These are phyloP conservation scores for Mus spretus DNA, from an alignment of 2,797 vertebrate species.

Conservation along the genomic window DNA sequence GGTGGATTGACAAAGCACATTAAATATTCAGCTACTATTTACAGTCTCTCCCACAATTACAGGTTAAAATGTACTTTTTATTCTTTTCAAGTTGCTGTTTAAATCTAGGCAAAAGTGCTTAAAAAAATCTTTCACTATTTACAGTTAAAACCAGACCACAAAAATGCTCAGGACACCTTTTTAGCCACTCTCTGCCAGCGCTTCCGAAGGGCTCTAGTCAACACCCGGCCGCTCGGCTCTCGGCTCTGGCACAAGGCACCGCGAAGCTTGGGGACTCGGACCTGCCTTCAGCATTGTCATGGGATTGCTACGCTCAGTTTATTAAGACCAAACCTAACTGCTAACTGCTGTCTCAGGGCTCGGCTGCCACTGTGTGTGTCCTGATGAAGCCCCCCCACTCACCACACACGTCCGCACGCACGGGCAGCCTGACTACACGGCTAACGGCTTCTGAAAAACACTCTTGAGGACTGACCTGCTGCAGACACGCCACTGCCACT, in stretches of 20 bases:
- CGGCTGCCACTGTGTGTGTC: constrained; percentile 36
- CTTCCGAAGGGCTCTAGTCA: constrained; percentile 87
- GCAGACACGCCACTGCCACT: neutral
- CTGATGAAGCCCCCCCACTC: constrained; percentile 26
- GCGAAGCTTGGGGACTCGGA: constrained; percentile 84
- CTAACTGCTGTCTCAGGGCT: constrained; percentile 51
- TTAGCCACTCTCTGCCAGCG: constrained; percentile 84
- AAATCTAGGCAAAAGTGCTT: constrained; percentile 99
- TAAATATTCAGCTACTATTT: constrained; percentile 93
- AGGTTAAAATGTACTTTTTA: constrained; percentile 90
- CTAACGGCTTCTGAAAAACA: constrained; percentile 61
- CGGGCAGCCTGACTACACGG: neutral
- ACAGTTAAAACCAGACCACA: constrained; percentile 93
- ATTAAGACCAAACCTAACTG: constrained; percentile 69
- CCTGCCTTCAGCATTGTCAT: constrained; percentile 71
- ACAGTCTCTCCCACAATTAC: constrained; percentile 91
- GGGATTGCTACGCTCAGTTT: constrained; percentile 74
- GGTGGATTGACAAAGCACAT: constrained; percentile 90
- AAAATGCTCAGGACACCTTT: constrained; percentile 86
- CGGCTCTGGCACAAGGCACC: constrained; percentile 89
- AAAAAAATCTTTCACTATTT: constrained; percentile 98
- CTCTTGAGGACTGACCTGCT: constrained; percentile 28
- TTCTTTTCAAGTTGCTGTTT: constrained; percentile 93
- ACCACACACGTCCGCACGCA: neutral
- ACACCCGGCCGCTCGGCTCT: constrained; percentile 84